Evolutionary conservation across 23 tunicate species (phyloP), one percentile per base, ranked within the genome.

Genomic region (Diplosoma virens): DNA sequence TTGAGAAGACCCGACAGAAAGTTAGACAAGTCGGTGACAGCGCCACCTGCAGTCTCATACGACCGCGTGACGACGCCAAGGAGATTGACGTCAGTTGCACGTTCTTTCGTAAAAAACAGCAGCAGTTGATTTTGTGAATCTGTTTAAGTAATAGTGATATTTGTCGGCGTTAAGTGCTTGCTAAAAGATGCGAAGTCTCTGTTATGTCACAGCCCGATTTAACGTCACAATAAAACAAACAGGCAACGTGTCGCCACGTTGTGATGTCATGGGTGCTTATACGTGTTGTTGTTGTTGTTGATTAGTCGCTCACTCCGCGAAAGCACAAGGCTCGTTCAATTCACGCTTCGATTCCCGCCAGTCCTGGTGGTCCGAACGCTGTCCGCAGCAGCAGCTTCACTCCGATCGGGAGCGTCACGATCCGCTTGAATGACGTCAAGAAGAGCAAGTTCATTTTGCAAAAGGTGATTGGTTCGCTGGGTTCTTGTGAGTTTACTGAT

Each of bases 321-420:
- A 84, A 84, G 47, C 16, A 46, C 3, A 66, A 67, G 36, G 47
- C 89, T 6, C 70, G 82, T 11, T 54, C 77, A 25, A n/a, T 54
- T 27, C 89, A 77, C 33, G 32, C 26, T 16, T 59, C 69, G 21
- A 73, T 61, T 59, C 75, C 89, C 33, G 71, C 93, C 35, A 86
- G 93, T 71, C 93, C 98, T 14, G 94, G 94, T 0, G 98, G 98
- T 1, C 98, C 98, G 47, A 86, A 86, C 66, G 98, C 98, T 58
- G 79, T 93, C 17, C 86, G 98, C 66, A 93, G 73, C 85, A 86
- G 89, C 32, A 93, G 72, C 64, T 93, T 93, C 75, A 47, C 82
- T n/a, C 77, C 82, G 0, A 87, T 93, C 48, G 98, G 98, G 0
- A 77, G 85, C 68, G 45, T 69, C 45, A 59, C 82, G 33, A 78